phyloP scores from a whole-genome alignment of 2,797 vertebrate genomes.

The Macrochelys suwanniensis region DNA sequence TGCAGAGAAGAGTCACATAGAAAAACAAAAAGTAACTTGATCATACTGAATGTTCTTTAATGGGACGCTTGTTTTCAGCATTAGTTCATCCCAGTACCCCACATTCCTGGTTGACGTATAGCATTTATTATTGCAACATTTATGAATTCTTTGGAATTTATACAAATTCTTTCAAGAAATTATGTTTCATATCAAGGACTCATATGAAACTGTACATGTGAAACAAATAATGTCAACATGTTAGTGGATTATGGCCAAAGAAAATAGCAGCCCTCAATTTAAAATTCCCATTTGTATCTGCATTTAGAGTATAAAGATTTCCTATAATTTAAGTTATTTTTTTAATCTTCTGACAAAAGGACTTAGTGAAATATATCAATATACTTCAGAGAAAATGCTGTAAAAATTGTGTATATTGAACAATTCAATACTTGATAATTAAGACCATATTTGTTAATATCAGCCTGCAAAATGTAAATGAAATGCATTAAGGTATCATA shows the following conservation, averaged over 20 bases:
- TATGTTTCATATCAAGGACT: neutral
- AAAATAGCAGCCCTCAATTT: neutral
- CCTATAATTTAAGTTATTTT: neutral
- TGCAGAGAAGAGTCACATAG: neutral
- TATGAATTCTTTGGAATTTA: neutral
- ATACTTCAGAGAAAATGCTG: slow-evolving; percentile 16
- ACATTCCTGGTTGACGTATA: neutral
- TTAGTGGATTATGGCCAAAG: neutral
- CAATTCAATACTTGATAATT: neutral
- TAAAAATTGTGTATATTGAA: neutral
- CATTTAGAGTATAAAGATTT: neutral
- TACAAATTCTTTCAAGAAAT: neutral
- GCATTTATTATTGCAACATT: neutral
- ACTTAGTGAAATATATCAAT: neutral
- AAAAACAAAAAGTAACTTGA: neutral
- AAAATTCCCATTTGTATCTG: neutral
- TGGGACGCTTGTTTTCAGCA: neutral
- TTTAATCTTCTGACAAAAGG: neutral
- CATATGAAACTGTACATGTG: neutral
- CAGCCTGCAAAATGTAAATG: slow-evolving; percentile 33
- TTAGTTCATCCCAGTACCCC: neutral
- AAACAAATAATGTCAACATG: neutral
- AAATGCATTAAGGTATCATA: neutral
- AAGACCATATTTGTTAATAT: slow-evolving; percentile 6
- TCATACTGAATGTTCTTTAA: neutral